Conservation (phyloP, 1,140 invertebrate species). For the Mercenaria mercenaria region DNA sequence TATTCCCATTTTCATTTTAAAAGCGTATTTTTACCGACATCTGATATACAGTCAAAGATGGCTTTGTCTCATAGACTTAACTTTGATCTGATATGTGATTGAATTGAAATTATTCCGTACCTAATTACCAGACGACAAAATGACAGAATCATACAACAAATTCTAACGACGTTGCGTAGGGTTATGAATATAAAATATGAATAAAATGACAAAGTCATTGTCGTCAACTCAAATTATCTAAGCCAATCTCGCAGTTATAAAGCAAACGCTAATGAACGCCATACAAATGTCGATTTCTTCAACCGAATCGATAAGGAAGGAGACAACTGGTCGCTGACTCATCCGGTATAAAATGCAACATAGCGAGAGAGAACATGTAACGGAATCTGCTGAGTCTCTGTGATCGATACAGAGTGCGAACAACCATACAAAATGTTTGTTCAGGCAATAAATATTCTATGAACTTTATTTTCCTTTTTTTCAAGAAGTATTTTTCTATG, state of each 20-base stretch:
- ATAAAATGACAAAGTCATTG: background rate
- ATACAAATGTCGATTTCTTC: conserved; percentile 4
- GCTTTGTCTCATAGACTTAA: too few relatives aligned
- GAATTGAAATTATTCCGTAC: too few relatives aligned
- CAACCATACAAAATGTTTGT: background rate
- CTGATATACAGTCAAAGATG: too few relatives aligned
- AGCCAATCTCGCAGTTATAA: background rate
- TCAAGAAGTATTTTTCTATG: too few relatives aligned
- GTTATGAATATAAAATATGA: background rate
- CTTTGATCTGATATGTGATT: too few relatives aligned
- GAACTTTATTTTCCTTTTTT: background rate
- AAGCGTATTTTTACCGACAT: too few relatives aligned
- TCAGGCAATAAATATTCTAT: background rate
- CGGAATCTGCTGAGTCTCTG: background rate
- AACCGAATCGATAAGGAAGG: background rate
- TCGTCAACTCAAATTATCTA: background rate
- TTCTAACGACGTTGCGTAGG: background rate
- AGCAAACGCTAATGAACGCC: background rate
- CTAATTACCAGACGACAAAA: background rate
- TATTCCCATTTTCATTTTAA: too few relatives aligned
- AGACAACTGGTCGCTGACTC: background rate
- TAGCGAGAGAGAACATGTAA: background rate
- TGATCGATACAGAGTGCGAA: background rate
- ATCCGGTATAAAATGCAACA: background rate
- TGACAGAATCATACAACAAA: background rate